phyloP scores from a whole-genome alignment of 2,113 vertebrate genomes.

The Mugil cephalus region DNA sequence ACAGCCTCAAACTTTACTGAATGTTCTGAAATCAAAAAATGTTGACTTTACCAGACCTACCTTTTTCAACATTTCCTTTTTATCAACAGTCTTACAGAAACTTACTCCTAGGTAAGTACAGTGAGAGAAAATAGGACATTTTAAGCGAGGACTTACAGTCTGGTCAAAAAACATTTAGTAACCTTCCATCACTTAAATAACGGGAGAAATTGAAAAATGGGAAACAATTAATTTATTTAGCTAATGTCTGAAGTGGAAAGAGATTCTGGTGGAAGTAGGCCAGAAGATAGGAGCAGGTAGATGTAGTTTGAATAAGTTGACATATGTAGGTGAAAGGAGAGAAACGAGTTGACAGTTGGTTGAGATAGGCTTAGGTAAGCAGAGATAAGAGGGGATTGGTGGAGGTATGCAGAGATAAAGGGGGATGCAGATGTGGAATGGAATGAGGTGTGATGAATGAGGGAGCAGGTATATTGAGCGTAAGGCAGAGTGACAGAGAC shows the following conservation, averaged over 20 bases:
- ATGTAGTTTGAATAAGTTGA: constrained; percentile 31
- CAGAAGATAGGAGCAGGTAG: not conserved
- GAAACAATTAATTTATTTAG: not conserved
- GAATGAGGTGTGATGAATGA: constrained; percentile 70
- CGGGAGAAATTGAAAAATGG: not conserved
- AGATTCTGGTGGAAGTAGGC: not conserved
- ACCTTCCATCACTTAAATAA: too few relatives aligned
- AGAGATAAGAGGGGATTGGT: constrained; percentile 50
- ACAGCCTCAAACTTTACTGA: too few relatives aligned
- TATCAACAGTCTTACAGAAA: too few relatives aligned
- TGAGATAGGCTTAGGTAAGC: constrained; percentile 34
- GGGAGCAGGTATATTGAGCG: constrained; percentile 56
- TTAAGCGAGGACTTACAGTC: too few relatives aligned
- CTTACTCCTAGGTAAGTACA: too few relatives aligned
- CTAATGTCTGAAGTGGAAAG: not conserved
- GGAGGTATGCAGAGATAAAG: constrained; percentile 58
- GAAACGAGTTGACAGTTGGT: constrained; percentile 51
- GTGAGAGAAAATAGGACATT: too few relatives aligned
- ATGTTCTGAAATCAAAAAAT: too few relatives aligned
- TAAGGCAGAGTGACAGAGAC: constrained; percentile 66
- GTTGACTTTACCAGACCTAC: too few relatives aligned
- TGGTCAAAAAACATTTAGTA: too few relatives aligned
- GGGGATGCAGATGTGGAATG: constrained; percentile 68
- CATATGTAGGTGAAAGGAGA: constrained; percentile 33
- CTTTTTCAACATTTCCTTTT: too few relatives aligned